phyloP scores from a whole-genome alignment of 2,797 vertebrate genomes.

The Sarcoramphus papa region DNA sequence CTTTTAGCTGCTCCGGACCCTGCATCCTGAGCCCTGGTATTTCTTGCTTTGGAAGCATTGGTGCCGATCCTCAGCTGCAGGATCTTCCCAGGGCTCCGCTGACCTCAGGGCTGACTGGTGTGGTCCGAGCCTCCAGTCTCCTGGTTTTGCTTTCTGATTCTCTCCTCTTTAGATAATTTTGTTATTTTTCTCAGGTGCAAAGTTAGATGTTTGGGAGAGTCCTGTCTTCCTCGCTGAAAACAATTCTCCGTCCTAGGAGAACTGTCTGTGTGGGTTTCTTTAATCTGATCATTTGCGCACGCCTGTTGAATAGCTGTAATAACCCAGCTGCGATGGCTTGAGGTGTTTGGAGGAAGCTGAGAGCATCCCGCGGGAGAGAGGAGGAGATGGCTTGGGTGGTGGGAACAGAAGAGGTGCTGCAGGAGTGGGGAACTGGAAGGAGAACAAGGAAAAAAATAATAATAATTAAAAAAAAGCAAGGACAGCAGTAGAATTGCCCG shows the following conservation, averaged over 20 bases:
- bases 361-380: neutral
- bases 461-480: no score
- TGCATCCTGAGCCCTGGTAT: fast-evolving
- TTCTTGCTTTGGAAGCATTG: neutral
- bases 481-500: neutral
- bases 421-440: neutral
- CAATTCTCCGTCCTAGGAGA: neutral
- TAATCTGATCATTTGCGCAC: neutral
- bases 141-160: neutral
- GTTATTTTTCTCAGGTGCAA: neutral
- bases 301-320: no score
- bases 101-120: neutral
- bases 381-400: neutral
- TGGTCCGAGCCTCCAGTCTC: fast-evolving
- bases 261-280: neutral
- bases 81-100: neutral
- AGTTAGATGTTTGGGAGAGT: neutral
- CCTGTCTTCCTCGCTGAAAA: neutral
- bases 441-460: no score
- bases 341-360: neutral
- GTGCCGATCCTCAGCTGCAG: neutral
- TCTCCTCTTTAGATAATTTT: no score
- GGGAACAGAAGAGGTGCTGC: neutral
- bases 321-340: neutral
- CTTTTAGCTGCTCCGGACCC: neutral